A percentile compares a stretch with the other conserved stretches of the same genome.
Conservation (phyloP, 2,888 invertebrate species). For the Spodoptera picta region DNA sequence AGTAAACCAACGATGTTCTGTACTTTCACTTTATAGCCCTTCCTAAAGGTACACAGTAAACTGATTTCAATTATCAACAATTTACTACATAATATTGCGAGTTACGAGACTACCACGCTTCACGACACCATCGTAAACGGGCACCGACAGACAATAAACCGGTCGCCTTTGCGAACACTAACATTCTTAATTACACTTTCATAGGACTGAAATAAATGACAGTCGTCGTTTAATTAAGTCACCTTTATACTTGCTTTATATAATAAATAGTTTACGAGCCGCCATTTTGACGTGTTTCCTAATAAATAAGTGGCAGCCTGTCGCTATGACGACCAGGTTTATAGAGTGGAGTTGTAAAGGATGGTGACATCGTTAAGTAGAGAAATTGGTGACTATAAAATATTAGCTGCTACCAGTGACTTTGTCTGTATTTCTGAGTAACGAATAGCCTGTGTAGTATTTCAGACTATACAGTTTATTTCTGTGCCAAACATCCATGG, state of each 20-base stretch:
- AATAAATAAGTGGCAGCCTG: too few relatives aligned
- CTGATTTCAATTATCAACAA: slow-evolving; percentile 23
- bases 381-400: too few relatives aligned
- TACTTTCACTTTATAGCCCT: neutral
- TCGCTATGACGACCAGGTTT: too few relatives aligned
- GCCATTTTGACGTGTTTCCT: too few relatives aligned
- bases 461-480: too few relatives aligned
- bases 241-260: slow-evolving; percentile 7
- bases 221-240: slow-evolving; percentile 17
- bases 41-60: slow-evolving; percentile 17
- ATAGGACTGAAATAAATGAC: slow-evolving; percentile 6
- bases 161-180: neutral
- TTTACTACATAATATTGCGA: slow-evolving; percentile 22
- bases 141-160: slow-evolving; percentile 28
- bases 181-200: slow-evolving; percentile 28
- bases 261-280: too few relatives aligned
- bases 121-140: slow-evolving; percentile 33
- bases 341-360: too few relatives aligned
- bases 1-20: neutral
- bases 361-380: too few relatives aligned
- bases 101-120: slow-evolving; percentile 25
- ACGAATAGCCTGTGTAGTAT: too few relatives aligned
- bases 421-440: too few relatives aligned
- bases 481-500: too few relatives aligned
- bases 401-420: too few relatives aligned